Conservation (phyloP, 2,888 invertebrate species). For the Meandrusa payeni region DNA sequence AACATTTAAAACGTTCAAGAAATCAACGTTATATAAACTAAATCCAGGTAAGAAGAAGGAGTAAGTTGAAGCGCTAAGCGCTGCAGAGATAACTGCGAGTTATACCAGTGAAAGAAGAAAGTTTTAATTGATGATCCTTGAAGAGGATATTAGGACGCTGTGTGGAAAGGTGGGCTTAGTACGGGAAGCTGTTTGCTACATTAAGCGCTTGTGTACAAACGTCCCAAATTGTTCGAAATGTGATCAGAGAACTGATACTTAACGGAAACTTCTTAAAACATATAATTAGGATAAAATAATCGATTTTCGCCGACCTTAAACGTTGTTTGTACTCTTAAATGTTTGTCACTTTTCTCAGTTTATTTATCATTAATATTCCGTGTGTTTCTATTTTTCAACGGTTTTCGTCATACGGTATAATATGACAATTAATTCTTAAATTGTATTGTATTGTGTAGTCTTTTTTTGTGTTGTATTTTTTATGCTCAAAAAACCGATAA, state of each 20-base stretch:
- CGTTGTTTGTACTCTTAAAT: too few species aligned
- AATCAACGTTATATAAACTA: conserved; percentile 24
- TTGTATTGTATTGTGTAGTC: too few species aligned
- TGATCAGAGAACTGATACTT: neutral
- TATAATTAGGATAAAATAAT: too few species aligned
- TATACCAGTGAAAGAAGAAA: conserved; percentile 42
- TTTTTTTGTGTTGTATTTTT: too few species aligned
- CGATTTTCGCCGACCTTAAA: too few species aligned
- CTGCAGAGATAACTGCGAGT: conserved; percentile 43
- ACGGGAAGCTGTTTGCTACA: conserved; percentile 13
- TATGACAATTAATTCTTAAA: too few species aligned
- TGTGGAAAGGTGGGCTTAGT: conserved; percentile 26
- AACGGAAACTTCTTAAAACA: too few species aligned
- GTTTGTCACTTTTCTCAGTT: too few species aligned
- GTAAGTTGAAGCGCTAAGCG: conserved; percentile 34
- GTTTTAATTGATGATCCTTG: conserved; percentile 54
- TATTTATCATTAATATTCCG: too few species aligned
- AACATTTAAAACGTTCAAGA: neutral
- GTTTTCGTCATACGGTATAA: too few species aligned
- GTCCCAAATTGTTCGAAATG: conserved; percentile 2
- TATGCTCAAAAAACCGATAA: too few species aligned
- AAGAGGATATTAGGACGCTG: conserved; percentile 28
- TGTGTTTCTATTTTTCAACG: too few species aligned
- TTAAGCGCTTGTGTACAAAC: conserved; percentile 16
- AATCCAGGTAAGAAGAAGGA: conserved; percentile 28